These are phyloP conservation scores for Leptinotarsa lineolata DNA, from an alignment of 1,140 invertebrate genomes.

Conservation along the genomic window DNA sequence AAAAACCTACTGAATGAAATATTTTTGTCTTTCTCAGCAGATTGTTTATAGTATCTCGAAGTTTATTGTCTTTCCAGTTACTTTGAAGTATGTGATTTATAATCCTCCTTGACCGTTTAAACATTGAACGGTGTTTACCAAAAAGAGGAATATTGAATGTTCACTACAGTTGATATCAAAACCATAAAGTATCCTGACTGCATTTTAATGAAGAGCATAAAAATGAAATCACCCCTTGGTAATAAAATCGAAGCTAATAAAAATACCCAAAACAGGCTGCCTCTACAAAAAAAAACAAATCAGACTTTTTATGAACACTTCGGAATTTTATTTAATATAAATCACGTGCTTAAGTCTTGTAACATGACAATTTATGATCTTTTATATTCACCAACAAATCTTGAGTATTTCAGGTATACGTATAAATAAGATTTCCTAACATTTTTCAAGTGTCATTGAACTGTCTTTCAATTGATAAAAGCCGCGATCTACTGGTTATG, in stretches of 20 bases:
- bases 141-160: neutral
- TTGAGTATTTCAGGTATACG: neutral
- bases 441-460: neutral
- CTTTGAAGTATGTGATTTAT: too few species aligned
- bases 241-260: slow-evolving; percentile 1
- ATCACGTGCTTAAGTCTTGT: slow-evolving; percentile 2
- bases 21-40: too few species aligned
- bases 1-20: too few species aligned
- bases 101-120: too few species aligned
- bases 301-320: slow-evolving; percentile 2
- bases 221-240: neutral
- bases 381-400: neutral
- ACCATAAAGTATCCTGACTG: neutral
- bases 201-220: neutral
- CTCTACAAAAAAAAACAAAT: neutral
- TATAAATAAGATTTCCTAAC: neutral
- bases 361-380: slow-evolving; percentile 1
- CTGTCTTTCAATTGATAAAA: neutral
- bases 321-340: slow-evolving; percentile 4
- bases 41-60: too few species aligned
- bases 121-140: neutral
- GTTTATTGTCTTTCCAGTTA: too few species aligned
- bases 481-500: too few species aligned
- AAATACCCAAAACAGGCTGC: neutral
- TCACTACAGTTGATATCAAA: neutral